A percentile compares a stretch with the other conserved stretches of the same genome.
Conservation (phyloP, 2,888 invertebrate genomes). For the Andrena minutula region DNA sequence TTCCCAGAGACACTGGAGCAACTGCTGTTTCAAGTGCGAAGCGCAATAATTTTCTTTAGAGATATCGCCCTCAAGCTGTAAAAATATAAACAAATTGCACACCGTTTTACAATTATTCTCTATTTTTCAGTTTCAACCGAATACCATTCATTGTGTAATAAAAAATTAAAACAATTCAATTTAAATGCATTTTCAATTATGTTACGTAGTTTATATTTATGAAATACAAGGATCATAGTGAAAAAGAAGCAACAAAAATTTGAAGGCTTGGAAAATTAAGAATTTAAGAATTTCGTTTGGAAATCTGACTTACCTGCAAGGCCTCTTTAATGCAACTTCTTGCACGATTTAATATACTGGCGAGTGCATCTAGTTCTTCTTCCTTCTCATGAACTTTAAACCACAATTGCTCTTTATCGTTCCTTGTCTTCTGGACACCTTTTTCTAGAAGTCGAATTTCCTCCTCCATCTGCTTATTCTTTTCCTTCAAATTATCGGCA, state of each 20-base stretch:
- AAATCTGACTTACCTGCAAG: slow-evolving; percentile 67
- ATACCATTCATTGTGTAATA: background rate
- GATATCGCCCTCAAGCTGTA: slow-evolving; percentile 71
- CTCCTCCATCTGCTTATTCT: slow-evolving; percentile 67
- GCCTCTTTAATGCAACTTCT: slow-evolving; percentile 75
- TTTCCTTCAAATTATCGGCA: slow-evolving; percentile 82
- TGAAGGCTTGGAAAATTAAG: too few species aligned
- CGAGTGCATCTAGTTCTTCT: slow-evolving; percentile 87
- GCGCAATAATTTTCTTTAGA: slow-evolving; percentile 69
- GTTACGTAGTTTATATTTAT: too few species aligned
- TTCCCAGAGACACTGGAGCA: slow-evolving; percentile 78
- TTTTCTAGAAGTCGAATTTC: slow-evolving; percentile 85
- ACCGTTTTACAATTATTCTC: too few species aligned
- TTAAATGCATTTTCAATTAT: too few species aligned
- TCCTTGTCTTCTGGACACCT: slow-evolving; percentile 86
- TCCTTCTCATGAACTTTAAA: slow-evolving; percentile 85
- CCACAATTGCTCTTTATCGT: slow-evolving; percentile 85
- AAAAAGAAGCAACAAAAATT: too few species aligned
- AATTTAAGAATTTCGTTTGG: background rate
- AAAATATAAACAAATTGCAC: slow-evolving; percentile 8
- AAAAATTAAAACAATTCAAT: too few species aligned
- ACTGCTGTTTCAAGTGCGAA: slow-evolving; percentile 75
- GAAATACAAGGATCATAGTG: too few species aligned
- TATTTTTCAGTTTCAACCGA: too few species aligned
- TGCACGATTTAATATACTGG: slow-evolving; percentile 87